These are phyloP conservation scores for Hypotaenidia philippensis DNA, from an alignment of 2,797 vertebrate genomes.

Conservation along the genomic window DNA sequence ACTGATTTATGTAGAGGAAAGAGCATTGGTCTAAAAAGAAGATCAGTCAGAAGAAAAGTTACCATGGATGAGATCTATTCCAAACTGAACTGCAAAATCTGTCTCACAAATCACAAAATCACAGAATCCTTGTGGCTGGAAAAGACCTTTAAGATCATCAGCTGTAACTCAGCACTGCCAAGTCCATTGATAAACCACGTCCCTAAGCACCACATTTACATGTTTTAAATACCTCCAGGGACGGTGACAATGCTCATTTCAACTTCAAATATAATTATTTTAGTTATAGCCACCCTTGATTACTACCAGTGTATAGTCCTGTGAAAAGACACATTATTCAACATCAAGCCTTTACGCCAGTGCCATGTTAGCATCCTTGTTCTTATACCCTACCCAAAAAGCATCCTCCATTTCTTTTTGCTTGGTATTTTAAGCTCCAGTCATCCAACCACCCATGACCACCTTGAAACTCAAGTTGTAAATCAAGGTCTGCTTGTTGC, in stretches of 20 bases:
- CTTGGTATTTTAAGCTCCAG: not conserved
- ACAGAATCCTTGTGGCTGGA: too few relatives aligned
- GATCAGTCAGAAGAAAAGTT: not conserved
- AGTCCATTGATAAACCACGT: too few relatives aligned
- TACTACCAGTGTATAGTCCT: not conserved
- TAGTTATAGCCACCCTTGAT: not conserved
- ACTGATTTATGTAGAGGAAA: not conserved
- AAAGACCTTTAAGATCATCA: too few relatives aligned
- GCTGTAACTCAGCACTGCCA: too few relatives aligned
- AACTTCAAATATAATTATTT: not conserved
- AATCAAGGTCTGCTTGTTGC: not conserved
- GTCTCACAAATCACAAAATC: not conserved
- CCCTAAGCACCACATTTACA: too few relatives aligned
- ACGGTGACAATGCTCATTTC: not conserved
- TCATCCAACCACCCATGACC: not conserved
- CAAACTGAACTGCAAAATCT: not conserved
- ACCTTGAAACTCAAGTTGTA: not conserved
- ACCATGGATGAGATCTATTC: not conserved
- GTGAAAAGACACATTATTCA: not conserved
- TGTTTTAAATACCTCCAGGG: too few relatives aligned
- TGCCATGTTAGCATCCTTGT: not conserved
- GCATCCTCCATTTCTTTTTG: not conserved
- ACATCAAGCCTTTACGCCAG: not conserved
- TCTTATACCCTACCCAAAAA: not conserved
- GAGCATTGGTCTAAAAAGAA: not conserved